A percentile compares a stretch with the other conserved stretches of the same genome.
Conservation (phyloP, 2,113 vertebrate genomes). For the Eonycteris spelaea region DNA sequence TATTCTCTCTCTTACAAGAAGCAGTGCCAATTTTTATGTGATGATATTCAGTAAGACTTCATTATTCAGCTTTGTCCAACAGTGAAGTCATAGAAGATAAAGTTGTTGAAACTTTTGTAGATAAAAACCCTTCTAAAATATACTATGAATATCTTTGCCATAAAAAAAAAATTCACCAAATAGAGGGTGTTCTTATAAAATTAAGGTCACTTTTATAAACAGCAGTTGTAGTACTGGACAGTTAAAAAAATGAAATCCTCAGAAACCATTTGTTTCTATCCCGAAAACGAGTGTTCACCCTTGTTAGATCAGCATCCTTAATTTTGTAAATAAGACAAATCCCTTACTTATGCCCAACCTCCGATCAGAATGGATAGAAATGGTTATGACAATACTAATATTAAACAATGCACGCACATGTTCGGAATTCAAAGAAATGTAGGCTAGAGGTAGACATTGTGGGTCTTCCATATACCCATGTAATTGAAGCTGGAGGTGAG, state of each 20-base stretch:
- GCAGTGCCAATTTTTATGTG: neutral
- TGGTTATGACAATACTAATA: neutral
- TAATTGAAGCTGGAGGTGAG: neutral
- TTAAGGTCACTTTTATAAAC: neutral
- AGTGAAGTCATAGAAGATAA: neutral
- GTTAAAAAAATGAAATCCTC: neutral
- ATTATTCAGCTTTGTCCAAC: neutral
- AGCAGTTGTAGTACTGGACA: neutral
- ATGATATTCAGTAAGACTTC: neutral
- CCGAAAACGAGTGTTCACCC: neutral
- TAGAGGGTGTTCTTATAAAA: neutral
- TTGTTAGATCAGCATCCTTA: neutral
- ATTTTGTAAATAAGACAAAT: neutral
- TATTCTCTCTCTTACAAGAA: neutral
- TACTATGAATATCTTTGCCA: neutral
- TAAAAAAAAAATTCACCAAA: neutral
- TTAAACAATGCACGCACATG: neutral
- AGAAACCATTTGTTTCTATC: neutral
- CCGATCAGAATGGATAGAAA: neutral
- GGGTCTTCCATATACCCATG: neutral
- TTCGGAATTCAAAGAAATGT: neutral
- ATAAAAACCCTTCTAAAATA: neutral
- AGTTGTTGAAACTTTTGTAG: neutral
- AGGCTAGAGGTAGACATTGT: neutral
- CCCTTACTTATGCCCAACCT: neutral